Base-by-base conservation (phyloP, 1,140 invertebrate species). In the Vollenhovia emeryi region DNA sequence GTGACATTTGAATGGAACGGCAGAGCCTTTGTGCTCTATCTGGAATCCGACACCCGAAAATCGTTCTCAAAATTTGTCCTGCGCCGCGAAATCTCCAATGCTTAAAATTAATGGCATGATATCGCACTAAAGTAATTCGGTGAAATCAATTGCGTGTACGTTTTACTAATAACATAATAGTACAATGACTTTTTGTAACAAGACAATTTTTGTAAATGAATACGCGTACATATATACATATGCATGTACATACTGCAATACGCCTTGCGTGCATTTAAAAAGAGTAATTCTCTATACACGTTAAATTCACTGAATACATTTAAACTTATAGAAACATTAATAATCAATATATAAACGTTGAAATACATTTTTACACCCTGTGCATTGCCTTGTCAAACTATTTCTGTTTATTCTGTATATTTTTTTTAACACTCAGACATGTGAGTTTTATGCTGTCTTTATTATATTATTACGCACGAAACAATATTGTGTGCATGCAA, bases 1-100 rank as follows among this genome's bases (percentile, higher is more conserved):
- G 91, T 94, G 94, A 94, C 94, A 92, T 95, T 93, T 95, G 92
- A 95, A 95, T 95, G 91, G 93, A 92, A 91, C 92, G 92, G 91
- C 90, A 92, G 91, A 86, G 89, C 92, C 92, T 93, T 94, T 94
- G 92, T 94, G 78, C 87, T 88, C 86, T 75, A 74, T 89, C 43
- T 87, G 91, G 93, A 94, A 95, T 91, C 90, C 91, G 94, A 95
- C 89, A 95, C 93, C 93, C 90, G 80, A 94, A 94, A 94, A 94
- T 94, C 89, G 94, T 94, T 94, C 93, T 94, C 93, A 93, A 94
- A 94, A 94, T 92, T 89, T 91, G 85, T 84, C 66, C 74, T 60
- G 43, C 57, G 21, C n/a, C 40, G 79, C 43, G 27, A 84, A 82
- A 84, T 60, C 40, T 80, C 13, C 24, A 13, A 80, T 33, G 24